Base-by-base conservation (phyloP, 2,113 vertebrate species). In the Phrynosoma blainvillii region DNA sequence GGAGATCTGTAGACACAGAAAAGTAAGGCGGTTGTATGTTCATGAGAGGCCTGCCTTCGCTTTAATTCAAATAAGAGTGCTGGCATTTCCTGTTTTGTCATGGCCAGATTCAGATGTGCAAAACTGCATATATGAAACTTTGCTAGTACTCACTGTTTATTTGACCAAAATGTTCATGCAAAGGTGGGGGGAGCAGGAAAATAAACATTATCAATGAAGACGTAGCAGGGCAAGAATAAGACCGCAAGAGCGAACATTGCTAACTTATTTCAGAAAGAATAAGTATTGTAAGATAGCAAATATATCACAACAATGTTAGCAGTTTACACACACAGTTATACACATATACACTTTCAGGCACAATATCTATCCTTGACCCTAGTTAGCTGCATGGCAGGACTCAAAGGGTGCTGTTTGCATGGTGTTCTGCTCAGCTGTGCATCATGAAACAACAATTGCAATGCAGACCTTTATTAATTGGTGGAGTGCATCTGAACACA, bases 21-120 rank as follows among this genome's bases (percentile, higher is more conserved):
- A 93, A 92, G 80, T 27, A 71, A 82, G 84, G 89, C 92, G 87
- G 90, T 82, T 68, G 65, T 90, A 90, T 92, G 90, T 93, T 86
- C 73, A 42, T 90, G 80, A 89, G 75, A 90, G 86, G 88, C 91
- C 86, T 83, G 79, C 71, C 87, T 87, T 89, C 86, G 85, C 88
- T 89, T 93, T 90, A 62, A 90, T 85, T 89, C 91, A 84, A 90
- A 80, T 0, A 1, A 30, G 79, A 91, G 87, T 87, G n/a, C 87
- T 68, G 92, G 90, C 56, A 79, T 90, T 95, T 96, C 95, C 94
- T 94, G 92, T 95, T 92, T 71, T 23, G 82, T 91, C 90, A 89
- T 79, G 42, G 87, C 30, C 78, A 79, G 85, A 83, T 88, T 7
- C 74, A 71, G 87, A 89, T 87, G 85, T 87, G n/a, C 81, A 52